Conservation (phyloP, 2,797 vertebrate species). For the Tapirus indicus region DNA sequence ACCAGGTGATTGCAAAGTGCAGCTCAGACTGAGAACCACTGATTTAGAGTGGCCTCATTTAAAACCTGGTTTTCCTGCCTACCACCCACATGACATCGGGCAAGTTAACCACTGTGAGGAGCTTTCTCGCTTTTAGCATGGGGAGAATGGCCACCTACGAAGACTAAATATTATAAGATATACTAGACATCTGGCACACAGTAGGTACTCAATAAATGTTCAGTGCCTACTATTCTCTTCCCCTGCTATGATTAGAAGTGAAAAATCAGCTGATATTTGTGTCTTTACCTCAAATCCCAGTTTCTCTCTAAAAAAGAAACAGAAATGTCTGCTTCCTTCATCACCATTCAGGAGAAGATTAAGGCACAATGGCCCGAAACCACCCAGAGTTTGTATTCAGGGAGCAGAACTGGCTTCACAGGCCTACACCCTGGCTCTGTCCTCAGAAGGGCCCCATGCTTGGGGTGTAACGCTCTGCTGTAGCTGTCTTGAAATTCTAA, state of each 20-base stretch:
- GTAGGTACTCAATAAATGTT: neutral
- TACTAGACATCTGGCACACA: neutral
- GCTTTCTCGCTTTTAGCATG: neutral
- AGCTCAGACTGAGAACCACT: neutral
- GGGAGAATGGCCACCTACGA: neutral
- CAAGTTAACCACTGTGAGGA: neutral
- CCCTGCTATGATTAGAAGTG: neutral
- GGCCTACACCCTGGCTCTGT: neutral
- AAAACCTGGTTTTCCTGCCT: neutral
- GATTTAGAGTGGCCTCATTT: neutral
- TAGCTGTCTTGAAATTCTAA: neutral
- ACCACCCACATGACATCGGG: neutral
- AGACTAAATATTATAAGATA: neutral
- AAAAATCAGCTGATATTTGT: neutral
- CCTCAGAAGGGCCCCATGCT: neutral
- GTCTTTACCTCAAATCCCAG: neutral
- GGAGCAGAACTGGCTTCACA: neutral
- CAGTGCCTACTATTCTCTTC: neutral
- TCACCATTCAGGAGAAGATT: neutral
- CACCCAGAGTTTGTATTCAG: neutral
- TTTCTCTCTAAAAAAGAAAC: neutral
- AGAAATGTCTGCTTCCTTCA: neutral
- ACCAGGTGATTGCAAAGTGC: neutral
- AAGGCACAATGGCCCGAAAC: neutral
- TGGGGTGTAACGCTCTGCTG: neutral